Percentiles rank a stretch among this genome's conserved stretches.
These are phyloP conservation scores for Leptinotarsa tumamoca DNA, from an alignment of 2,888 invertebrate species.

Conservation along the genomic window DNA sequence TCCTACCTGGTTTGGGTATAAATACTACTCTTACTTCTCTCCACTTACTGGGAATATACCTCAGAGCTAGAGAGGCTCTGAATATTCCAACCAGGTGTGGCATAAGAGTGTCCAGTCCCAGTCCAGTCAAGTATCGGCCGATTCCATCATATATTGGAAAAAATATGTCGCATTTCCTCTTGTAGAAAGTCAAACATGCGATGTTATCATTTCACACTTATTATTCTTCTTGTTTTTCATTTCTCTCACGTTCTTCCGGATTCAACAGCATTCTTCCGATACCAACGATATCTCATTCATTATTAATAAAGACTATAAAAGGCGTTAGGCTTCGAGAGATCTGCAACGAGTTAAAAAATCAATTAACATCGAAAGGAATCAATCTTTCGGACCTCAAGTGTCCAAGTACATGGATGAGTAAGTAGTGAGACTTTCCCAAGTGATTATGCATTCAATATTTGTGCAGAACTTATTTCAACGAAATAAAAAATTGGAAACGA, in stretches of 20 bases:
- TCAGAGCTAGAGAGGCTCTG: too few relatives aligned
- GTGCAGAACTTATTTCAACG: too few relatives aligned
- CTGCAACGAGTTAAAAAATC: background rate
- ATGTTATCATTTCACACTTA: background rate
- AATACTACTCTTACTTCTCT: too few relatives aligned
- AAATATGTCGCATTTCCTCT: background rate
- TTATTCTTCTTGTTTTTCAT: background rate
- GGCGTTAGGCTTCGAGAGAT: background rate
- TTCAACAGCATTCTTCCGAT: constrained; percentile 1
- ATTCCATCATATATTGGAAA: background rate
- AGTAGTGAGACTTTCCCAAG: too few relatives aligned
- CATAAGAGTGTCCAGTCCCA: too few relatives aligned
- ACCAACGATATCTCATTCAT: background rate
- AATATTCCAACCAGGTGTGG: too few relatives aligned
- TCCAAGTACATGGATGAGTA: background rate
- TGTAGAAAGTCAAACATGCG: background rate
- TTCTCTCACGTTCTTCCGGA: constrained; percentile 1
- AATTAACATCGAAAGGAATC: background rate
- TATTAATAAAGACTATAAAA: constrained; percentile 11
- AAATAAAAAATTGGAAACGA: too few relatives aligned
- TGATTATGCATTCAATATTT: too few relatives aligned
- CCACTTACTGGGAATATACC: too few relatives aligned
- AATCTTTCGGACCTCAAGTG: background rate
- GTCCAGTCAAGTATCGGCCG: too few relatives aligned
- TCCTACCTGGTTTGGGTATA: too few relatives aligned